Evolutionary conservation across 2,888 invertebrate species (phyloP).

Genomic region (Quadriops clusia): DNA sequence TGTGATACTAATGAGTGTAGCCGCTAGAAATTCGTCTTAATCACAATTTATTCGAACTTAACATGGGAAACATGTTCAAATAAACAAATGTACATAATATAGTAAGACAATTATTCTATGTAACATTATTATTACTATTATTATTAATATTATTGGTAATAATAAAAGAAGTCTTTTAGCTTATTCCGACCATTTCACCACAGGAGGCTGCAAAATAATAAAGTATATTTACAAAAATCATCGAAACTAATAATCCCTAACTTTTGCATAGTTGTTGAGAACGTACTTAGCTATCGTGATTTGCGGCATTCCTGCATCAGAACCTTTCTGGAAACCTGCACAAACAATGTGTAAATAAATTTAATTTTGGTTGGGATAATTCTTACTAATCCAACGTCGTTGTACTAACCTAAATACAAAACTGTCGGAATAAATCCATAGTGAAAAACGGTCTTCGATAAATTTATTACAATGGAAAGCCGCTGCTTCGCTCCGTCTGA

Average conservation of each 20-base stretch:
- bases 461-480: constrained; percentile 45
- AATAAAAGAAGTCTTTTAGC: too few species aligned
- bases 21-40: too few species aligned
- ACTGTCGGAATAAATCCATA: constrained; percentile 61
- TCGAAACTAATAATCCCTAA: too few species aligned
- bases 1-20: too few species aligned
- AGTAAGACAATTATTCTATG: too few species aligned
- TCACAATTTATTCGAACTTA: too few species aligned
- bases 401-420: constrained; percentile 48
- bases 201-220: constrained; percentile 32
- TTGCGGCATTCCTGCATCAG: constrained; percentile 59
- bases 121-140: too few species aligned
- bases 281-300: constrained; percentile 43
- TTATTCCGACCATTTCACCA: too few species aligned
- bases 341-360: constrained; percentile 9
- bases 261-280: too few species aligned
- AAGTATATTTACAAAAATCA: constrained; percentile 14
- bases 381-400: constrained; percentile 1
- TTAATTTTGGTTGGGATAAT: background rate
- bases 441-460: constrained; percentile 51
- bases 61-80: too few species aligned
- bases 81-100: too few species aligned
- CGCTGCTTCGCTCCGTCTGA: constrained; percentile 49
- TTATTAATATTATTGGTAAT: too few species aligned
- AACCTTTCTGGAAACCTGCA: constrained; percentile 54